Evolutionary conservation across 2,113 vertebrate genomes (phyloP).

Genomic region (Prionailurus viverrinus): DNA sequence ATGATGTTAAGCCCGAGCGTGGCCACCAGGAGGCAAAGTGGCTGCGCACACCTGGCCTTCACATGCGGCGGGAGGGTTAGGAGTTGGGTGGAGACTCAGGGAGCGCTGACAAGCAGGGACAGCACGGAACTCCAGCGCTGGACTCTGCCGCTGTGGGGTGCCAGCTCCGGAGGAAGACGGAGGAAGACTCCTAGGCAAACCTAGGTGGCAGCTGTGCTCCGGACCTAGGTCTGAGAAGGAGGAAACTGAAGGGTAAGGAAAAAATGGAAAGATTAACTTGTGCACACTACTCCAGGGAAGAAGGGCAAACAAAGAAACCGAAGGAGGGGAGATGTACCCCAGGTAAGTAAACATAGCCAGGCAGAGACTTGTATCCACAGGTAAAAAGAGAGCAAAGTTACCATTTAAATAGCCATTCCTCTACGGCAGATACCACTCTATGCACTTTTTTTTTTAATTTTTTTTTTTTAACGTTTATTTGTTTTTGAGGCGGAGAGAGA

Average conservation of each 20-base stretch:
- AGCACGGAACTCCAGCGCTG: accelerated
- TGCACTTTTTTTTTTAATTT: background rate
- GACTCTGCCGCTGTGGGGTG: background rate
- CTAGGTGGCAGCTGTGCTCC: background rate
- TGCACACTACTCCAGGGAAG: background rate
- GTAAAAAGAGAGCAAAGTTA: background rate
- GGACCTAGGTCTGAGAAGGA: background rate
- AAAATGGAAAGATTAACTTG: background rate
- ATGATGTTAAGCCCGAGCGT: background rate
- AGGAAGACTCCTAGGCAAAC: background rate
- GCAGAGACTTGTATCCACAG: background rate
- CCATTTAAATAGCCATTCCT: background rate
- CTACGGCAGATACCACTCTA: background rate
- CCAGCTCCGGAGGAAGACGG: background rate
- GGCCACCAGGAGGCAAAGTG: constrained; percentile 44
- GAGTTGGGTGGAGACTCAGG: background rate
- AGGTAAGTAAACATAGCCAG: accelerated
- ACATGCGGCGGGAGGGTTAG: background rate
- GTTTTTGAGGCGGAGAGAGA: too few species aligned
- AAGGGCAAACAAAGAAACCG: constrained; percentile 9
- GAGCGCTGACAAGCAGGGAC: background rate
- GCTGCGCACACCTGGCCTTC: background rate
- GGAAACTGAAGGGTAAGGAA: background rate
- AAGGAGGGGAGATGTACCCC: background rate
- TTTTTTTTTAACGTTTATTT: too few species aligned